phyloP scores from a whole-genome alignment of 2,113 vertebrate genomes.

The Tautogolabrus adspersus region DNA sequence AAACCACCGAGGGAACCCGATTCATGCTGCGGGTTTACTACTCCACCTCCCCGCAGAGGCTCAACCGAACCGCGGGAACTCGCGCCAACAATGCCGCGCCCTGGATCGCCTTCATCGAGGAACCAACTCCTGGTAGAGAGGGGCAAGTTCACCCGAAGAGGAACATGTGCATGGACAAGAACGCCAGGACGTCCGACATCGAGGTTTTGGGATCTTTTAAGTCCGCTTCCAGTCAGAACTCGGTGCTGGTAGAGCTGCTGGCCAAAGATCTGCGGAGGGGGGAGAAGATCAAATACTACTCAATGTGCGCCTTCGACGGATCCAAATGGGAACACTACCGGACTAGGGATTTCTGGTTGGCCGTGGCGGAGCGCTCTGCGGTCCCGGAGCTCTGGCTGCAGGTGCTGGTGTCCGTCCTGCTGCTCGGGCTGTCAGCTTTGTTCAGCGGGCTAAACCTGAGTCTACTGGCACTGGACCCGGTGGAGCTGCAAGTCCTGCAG shows the following conservation, averaged over 20 bases:
- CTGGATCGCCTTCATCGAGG: constrained; percentile 90
- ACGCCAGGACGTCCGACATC: constrained; percentile 90
- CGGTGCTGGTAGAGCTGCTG: constrained; percentile 90
- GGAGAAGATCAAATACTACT: constrained; percentile 89
- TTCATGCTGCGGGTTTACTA: constrained; percentile 91
- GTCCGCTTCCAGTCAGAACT: constrained; percentile 86
- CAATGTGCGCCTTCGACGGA: constrained; percentile 93
- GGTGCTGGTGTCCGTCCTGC: constrained; percentile 86
- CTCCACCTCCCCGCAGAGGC: constrained; percentile 79
- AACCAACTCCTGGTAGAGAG: constrained; percentile 79
- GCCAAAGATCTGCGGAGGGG: constrained; percentile 90
- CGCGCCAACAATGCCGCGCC: constrained; percentile 82
- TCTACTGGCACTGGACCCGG: constrained; percentile 92
- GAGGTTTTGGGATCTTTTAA: constrained; percentile 90
- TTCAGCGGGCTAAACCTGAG: constrained; percentile 93
- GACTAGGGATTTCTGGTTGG: constrained; percentile 89
- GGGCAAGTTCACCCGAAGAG: constrained; percentile 80
- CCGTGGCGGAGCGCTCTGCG: constrained; percentile 80
- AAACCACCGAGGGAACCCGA: constrained; percentile 90
- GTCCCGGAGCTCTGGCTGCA: constrained; percentile 87
- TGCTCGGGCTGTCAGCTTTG: constrained; percentile 90
- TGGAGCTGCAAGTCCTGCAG: constrained; percentile 94
- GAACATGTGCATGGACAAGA: constrained; percentile 87
- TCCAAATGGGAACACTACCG: constrained; percentile 91
- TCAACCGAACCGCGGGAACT: constrained; percentile 73